These are phyloP conservation scores for Paguma larvata DNA, from an alignment of 2,797 vertebrate genomes.

Conservation along the genomic window DNA sequence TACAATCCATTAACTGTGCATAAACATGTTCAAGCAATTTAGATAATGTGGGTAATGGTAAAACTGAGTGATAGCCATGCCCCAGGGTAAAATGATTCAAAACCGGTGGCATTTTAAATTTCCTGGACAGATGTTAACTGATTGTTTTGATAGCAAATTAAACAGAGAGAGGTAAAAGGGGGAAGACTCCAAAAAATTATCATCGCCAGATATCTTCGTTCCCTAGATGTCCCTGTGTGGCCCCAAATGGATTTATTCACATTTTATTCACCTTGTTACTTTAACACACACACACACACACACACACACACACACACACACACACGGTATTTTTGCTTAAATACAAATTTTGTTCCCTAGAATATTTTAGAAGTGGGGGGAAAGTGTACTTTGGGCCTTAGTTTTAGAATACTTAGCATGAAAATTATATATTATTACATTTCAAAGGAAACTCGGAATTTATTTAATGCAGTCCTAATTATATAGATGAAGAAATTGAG, in stretches of 20 bases:
- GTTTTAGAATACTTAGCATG: not conserved
- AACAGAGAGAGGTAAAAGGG: slow-evolving; percentile 17
- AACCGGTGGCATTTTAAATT: slow-evolving; percentile 74
- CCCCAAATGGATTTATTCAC: not conserved
- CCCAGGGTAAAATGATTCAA: slow-evolving; percentile 83
- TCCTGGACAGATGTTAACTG: slow-evolving; percentile 79
- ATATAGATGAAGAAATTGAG: not conserved
- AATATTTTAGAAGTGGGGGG: not conserved
- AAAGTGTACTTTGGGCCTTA: not conserved
- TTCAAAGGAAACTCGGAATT: not conserved
- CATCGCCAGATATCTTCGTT: slow-evolving; percentile 26
- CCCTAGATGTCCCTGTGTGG: not conserved
- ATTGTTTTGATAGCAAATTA: slow-evolving; percentile 79
- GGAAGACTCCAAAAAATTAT: not conserved
- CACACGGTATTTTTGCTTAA: not conserved
- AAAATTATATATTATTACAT: not conserved
- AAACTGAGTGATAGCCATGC: slow-evolving; percentile 66
- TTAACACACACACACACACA: not conserved
- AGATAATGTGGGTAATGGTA: slow-evolving; percentile 77
- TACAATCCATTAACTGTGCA: slow-evolving; percentile 84
- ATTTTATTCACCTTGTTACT: not conserved
- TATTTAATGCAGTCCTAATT: not conserved
- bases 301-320: not conserved
- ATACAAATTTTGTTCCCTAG: not conserved
- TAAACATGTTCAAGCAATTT: slow-evolving; percentile 86